Base-by-base conservation (phyloP, 2,888 invertebrate species). In the Cryptus armator region DNA sequence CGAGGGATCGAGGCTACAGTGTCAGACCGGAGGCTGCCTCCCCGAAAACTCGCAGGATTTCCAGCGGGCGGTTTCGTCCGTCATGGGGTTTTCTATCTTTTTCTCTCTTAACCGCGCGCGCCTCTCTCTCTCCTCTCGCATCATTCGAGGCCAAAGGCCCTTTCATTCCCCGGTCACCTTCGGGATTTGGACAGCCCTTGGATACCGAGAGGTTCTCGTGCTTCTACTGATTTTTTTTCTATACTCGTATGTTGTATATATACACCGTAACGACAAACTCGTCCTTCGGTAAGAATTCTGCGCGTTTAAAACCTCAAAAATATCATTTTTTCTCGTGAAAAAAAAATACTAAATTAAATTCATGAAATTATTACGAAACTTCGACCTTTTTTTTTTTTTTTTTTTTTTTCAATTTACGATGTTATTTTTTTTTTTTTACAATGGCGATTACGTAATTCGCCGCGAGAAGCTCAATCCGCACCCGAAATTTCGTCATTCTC, bases 61-160 rank as follows among this genome's bases (percentile, higher is more conserved):
- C 89, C 88, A 89, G 87, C 87, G 88, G 90, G 89, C 72, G 74
- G 89, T 89, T 89, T 88, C 82, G 59, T 85, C 83, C 76, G 81
- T 80, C 89, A 85, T 77, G 83, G 7, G 37, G 5, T 78, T 88
- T 87, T 86, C 51, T 37, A 24, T 56, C 68, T 62, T 59, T 62
- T 59, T 77, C 44, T 72, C 78, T 84, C 59, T 79, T 9, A 9
- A 37, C 37, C 37, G 9, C 51, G 56, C 56, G 24, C 10, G 19
- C 56, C 12, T 59, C 77, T 79, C 77, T 79, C 85, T 80, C 46
- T 37, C 81, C 51, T 37, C 37, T 37, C 37, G 37, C 37, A 51
- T 88, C 87, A 66, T 29, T 7, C 84, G 81, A 87, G 81, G 87
- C 87, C 87, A 86, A 88, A 90, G 88, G 87, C 89, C 86, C 88